Evolutionary conservation across 2,797 vertebrate species (phyloP).

Genomic region (Aplochiton taeniatus): DNA sequence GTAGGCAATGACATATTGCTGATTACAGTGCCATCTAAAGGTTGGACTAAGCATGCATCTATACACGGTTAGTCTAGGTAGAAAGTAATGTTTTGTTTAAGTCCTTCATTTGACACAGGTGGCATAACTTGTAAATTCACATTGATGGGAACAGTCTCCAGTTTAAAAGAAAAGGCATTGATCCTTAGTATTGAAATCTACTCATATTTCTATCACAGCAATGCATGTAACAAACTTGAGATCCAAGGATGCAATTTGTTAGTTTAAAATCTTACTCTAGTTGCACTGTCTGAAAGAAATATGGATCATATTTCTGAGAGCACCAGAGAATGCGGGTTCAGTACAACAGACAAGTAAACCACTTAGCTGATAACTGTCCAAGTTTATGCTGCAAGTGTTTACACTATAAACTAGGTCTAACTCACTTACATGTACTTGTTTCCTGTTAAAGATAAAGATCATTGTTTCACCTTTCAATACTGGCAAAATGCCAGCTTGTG

Average conservation of each 20-base stretch:
- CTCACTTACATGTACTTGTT: neutral
- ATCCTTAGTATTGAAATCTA: no score
- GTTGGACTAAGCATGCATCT: neutral
- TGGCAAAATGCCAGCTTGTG: neutral
- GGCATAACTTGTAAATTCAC: no score
- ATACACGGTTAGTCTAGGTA: neutral
- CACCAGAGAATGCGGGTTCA: neutral
- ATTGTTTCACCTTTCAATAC: neutral
- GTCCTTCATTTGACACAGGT: no score
- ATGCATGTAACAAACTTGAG: no score
- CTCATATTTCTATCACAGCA: no score
- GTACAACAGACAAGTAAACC: neutral
- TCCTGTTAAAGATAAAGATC: neutral
- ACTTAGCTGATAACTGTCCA: neutral
- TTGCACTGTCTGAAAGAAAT: no score
- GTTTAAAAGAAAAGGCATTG: no score
- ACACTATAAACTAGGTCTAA: neutral
- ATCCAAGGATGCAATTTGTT: no score
- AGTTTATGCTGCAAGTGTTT: neutral
- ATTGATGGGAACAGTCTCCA: no score
- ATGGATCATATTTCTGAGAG: neutral
- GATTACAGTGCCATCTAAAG: slow-evolving; percentile 31
- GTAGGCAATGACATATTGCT: slow-evolving; percentile 20
- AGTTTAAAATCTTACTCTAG: no score
- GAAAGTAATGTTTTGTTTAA: neutral